Conservation (phyloP, 2,113 vertebrate genomes). For the Ammodytes marinus region DNA sequence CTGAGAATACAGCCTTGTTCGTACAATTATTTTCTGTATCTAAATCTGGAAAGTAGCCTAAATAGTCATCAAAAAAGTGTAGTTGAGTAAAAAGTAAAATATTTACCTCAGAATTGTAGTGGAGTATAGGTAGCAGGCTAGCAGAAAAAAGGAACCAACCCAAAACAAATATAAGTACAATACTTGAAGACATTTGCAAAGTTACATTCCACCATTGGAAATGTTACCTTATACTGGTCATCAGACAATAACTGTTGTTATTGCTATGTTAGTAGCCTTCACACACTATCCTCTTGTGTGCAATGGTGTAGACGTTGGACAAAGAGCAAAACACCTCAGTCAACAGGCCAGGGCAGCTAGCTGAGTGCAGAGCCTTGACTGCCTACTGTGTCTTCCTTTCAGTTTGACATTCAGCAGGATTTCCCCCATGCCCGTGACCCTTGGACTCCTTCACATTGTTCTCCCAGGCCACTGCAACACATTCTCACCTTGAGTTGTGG, state of each 20-base stretch:
- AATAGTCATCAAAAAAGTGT: too few species aligned
- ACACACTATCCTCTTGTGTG: neutral
- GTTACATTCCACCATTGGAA: neutral
- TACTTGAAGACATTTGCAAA: neutral
- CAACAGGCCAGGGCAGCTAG: constrained; percentile 36
- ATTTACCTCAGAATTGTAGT: neutral
- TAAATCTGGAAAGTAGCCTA: neutral
- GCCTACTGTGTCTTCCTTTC: constrained; percentile 56
- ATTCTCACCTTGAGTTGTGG: constrained; percentile 61
- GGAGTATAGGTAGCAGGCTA: too few species aligned
- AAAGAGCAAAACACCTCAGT: constrained; percentile 48
- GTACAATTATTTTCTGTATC: neutral
- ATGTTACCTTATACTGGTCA: neutral
- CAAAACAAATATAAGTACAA: neutral
- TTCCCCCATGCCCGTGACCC: constrained; percentile 57
- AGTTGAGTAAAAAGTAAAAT: neutral
- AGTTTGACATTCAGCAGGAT: constrained; percentile 78
- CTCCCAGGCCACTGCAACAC: constrained; percentile 61
- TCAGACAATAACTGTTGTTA: constrained; percentile 3
- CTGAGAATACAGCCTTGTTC: too few species aligned
- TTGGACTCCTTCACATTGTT: constrained; percentile 56
- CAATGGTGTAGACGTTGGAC: neutral
- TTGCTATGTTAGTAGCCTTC: neutral
- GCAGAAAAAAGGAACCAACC: too few species aligned
- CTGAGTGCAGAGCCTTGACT: constrained; percentile 38